These are phyloP conservation scores for Mohoua ochrocephala DNA, from an alignment of 2,113 vertebrate species.

Conservation along the genomic window DNA sequence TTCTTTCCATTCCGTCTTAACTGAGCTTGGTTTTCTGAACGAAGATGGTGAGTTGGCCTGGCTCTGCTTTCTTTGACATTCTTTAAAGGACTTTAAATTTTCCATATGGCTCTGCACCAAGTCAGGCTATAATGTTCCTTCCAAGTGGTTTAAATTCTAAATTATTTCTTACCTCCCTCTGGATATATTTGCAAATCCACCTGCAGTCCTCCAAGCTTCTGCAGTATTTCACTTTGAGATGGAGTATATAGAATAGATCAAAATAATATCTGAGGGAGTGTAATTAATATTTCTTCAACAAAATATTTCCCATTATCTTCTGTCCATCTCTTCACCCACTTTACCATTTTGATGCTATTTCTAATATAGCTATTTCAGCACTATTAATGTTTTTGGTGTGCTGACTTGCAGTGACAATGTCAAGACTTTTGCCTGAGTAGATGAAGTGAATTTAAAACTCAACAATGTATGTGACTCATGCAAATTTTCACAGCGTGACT, in stretches of 20 bases:
- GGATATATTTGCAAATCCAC: background rate
- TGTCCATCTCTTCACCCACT: background rate
- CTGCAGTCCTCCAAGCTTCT: background rate
- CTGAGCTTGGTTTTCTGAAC: background rate
- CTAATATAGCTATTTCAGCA: background rate
- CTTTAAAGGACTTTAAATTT: background rate
- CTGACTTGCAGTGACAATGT: background rate
- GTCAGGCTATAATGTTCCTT: background rate
- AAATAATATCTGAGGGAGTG: background rate
- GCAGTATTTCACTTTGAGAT: background rate
- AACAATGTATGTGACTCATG: background rate
- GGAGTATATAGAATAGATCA: background rate
- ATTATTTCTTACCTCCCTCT: background rate
- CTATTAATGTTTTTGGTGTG: background rate
- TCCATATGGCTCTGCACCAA: background rate
- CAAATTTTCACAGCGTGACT: background rate
- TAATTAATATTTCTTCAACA: background rate
- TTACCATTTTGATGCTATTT: background rate
- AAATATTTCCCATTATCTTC: background rate
- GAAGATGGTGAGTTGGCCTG: background rate
- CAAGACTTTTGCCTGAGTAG: background rate
- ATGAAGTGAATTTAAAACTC: background rate
- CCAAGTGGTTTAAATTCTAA: background rate
- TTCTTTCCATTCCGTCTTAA: background rate
- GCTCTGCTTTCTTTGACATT: background rate